These are phyloP conservation scores for Pachymerium ferrugineum DNA, from an alignment of 2,888 invertebrate species.

Conservation along the genomic window DNA sequence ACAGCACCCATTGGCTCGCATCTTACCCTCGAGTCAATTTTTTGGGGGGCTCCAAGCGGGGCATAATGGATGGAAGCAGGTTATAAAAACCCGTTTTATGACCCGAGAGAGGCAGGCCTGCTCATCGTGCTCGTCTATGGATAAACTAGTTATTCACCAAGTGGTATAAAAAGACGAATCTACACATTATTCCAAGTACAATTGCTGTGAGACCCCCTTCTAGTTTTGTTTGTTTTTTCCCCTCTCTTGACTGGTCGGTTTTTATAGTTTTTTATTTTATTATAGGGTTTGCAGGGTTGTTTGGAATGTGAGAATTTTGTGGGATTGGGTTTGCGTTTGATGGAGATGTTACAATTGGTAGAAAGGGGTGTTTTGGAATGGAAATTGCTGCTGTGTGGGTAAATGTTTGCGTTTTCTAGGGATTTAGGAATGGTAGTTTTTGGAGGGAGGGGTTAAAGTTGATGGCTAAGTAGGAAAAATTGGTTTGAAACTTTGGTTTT, in stretches of 20 bases:
- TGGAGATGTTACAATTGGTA: too few species aligned
- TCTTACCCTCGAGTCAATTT: constrained; percentile 21
- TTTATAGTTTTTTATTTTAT: background rate
- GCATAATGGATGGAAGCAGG: constrained; percentile 24
- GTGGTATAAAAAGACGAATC: constrained; percentile 25
- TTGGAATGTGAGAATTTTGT: too few species aligned
- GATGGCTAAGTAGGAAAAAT: too few species aligned
- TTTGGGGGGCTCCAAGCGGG: constrained; percentile 23
- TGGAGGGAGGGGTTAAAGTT: too few species aligned
- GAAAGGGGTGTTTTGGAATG: too few species aligned
- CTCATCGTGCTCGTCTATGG: constrained; percentile 24
- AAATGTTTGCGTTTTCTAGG: too few species aligned
- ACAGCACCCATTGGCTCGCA: constrained; percentile 19
- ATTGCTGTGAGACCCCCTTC: background rate
- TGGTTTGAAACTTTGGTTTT: too few species aligned
- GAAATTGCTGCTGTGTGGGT: too few species aligned
- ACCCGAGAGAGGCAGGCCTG: constrained; percentile 4
- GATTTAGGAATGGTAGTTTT: too few species aligned
- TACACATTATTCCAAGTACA: constrained; percentile 21
- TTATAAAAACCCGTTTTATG: constrained; percentile 27
- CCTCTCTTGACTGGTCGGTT: too few species aligned
- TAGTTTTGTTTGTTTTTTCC: background rate
- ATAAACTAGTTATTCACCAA: constrained; percentile 27
- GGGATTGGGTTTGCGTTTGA: too few species aligned
- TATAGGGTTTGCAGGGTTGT: too few species aligned